These are phyloP conservation scores for Oryzaephilus surinamensis DNA, from an alignment of 1,140 invertebrate genomes.

Conservation along the genomic window DNA sequence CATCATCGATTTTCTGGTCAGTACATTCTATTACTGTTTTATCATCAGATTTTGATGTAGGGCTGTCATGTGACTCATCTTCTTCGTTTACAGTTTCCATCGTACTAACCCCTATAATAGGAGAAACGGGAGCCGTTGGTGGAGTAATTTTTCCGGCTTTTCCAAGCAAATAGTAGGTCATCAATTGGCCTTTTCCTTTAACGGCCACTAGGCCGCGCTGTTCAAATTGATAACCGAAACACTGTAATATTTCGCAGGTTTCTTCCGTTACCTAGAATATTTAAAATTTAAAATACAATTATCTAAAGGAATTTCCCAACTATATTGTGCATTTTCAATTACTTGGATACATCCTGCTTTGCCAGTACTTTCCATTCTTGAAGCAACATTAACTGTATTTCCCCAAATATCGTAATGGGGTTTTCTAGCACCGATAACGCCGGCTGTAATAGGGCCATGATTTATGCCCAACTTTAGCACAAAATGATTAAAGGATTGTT, in stretches of 20 bases:
- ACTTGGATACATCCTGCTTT: conserved; percentile 92
- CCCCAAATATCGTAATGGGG: conserved; percentile 96
- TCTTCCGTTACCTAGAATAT: conserved; percentile 78
- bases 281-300: background rate
- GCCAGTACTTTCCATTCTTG: conserved; percentile 92
- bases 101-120: conserved; percentile 16
- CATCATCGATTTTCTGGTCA: conserved; percentile 22
- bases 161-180: conserved; percentile 87
- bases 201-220: conserved; percentile 84
- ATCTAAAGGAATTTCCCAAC: background rate
- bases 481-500: conserved; percentile 93
- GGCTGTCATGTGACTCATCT: conserved; percentile 30
- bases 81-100: conserved; percentile 32
- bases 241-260: conserved; percentile 73
- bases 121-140: conserved; percentile 29
- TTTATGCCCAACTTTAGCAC: conserved; percentile 92
- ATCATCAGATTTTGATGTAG: conserved; percentile 33
- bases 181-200: conserved; percentile 90
- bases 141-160: conserved; percentile 50
- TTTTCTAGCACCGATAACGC: conserved; percentile 88
- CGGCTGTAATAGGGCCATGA: conserved; percentile 88
- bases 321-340: conserved; percentile 7
- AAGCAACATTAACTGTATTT: conserved; percentile 92
- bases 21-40: conserved; percentile 34
- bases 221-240: conserved; percentile 83